phyloP scores from a whole-genome alignment of 2,888 invertebrate genomes.

The Cremastinae sp. region DNA sequence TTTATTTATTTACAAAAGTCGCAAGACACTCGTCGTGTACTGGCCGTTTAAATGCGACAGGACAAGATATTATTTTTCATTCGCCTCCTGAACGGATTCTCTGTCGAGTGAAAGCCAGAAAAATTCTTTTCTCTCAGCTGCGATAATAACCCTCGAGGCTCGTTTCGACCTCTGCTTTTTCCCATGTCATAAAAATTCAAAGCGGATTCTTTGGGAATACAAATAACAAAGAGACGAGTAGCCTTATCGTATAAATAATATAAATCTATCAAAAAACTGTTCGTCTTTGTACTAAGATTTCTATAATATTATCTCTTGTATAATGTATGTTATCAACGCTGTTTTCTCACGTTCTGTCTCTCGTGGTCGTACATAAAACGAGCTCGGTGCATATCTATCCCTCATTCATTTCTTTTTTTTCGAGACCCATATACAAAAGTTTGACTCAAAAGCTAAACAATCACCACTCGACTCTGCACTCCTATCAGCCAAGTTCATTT shows the following conservation, averaged over 20 bases:
- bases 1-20: slow-evolving; percentile 54
- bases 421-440: too few relatives aligned
- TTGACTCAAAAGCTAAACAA: too few relatives aligned
- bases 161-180: not conserved
- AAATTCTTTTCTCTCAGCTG: not conserved
- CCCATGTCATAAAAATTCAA: slow-evolving; percentile 26
- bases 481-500: too few relatives aligned
- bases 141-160: not conserved
- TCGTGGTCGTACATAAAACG: too few relatives aligned
- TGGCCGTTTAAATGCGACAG: slow-evolving; percentile 1
- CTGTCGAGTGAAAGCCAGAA: slow-evolving; percentile 43
- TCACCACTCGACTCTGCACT: too few relatives aligned
- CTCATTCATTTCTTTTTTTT: too few relatives aligned
- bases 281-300: slow-evolving; percentile 70
- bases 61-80: slow-evolving; percentile 26
- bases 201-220: slow-evolving; percentile 51
- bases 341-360: too few relatives aligned
- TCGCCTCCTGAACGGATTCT: slow-evolving; percentile 29
- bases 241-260: slow-evolving; percentile 69
- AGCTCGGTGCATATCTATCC: too few relatives aligned
- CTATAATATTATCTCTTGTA: slow-evolving; percentile 56
- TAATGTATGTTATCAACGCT: not conserved
- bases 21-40: slow-evolving; percentile 10
- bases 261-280: slow-evolving; percentile 72
- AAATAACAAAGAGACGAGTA: slow-evolving; percentile 66